A percentile compares a stretch with the other conserved stretches of the same genome.
phyloP scores from a whole-genome alignment of 2,888 invertebrate genomes.

The Lasiommata megera region DNA sequence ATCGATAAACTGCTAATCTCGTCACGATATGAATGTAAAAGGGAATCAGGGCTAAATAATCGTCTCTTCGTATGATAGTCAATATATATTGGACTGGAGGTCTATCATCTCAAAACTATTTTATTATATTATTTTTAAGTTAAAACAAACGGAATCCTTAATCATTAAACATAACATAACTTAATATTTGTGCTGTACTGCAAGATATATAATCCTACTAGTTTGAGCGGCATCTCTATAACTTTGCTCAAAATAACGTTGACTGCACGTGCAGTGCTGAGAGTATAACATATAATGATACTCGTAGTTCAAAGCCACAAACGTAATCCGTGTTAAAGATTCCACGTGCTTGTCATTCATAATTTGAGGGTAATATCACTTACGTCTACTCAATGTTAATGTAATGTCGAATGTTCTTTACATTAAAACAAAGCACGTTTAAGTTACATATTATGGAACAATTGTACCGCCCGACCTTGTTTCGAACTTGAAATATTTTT shows the following conservation, averaged over 20 bases:
- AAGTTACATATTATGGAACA: conserved; percentile 4
- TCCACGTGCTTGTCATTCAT: conserved; percentile 69
- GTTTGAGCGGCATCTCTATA: too few relatives aligned
- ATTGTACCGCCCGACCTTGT: background rate
- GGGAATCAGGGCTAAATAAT: too few relatives aligned
- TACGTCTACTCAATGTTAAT: conserved; percentile 45
- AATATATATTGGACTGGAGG: too few relatives aligned
- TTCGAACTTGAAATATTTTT: conserved; percentile 4
- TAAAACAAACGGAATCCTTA: too few relatives aligned
- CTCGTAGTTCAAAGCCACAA: conserved; percentile 27
- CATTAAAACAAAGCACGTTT: conserved; percentile 14
- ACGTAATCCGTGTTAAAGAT: conserved; percentile 36
- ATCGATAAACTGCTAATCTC: too few relatives aligned
- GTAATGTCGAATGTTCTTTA: conserved; percentile 23
- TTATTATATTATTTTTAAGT: too few relatives aligned
- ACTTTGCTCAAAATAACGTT: background rate
- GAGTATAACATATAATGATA: conserved; percentile 22
- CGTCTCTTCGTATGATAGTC: too few relatives aligned
- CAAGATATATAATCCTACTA: too few relatives aligned
- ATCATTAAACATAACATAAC: too few relatives aligned
- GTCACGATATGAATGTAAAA: too few relatives aligned
- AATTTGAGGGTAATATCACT: conserved; percentile 51
- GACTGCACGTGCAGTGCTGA: conserved; percentile 31
- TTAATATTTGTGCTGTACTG: too few relatives aligned
- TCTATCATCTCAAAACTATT: too few relatives aligned